Evolutionary conservation across 2,797 vertebrate genomes (phyloP).

Genomic region (Gadopsis marmoratus): DNA sequence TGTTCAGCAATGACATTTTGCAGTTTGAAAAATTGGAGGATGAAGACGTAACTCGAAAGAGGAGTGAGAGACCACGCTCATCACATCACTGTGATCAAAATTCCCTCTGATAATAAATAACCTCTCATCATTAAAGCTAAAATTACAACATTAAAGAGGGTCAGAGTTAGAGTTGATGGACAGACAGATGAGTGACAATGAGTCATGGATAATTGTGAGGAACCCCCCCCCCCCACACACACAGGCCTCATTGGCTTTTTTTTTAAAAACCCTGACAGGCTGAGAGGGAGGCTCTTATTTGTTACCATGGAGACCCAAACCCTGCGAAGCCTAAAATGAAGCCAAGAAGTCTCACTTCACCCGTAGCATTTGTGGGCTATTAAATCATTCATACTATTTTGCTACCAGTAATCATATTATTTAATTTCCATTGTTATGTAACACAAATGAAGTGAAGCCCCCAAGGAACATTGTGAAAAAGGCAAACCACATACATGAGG

Average conservation of each 20-base stretch:
- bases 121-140: slow-evolving; percentile 44
- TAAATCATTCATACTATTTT: slow-evolving; percentile 74
- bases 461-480: slow-evolving; percentile 30
- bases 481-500: slow-evolving; percentile 8
- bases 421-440: slow-evolving; percentile 68
- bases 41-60: slow-evolving; percentile 16
- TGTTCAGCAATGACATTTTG: slow-evolving; percentile 45
- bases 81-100: slow-evolving; percentile 40
- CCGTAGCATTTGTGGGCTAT: slow-evolving; percentile 64
- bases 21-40: slow-evolving; percentile 46
- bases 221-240: slow-evolving; percentile 23
- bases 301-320: slow-evolving; percentile 84
- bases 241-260: slow-evolving; percentile 29
- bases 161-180: slow-evolving; percentile 49
- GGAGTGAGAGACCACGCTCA: slow-evolving; percentile 23
- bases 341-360: slow-evolving; percentile 70
- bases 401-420: slow-evolving; percentile 60
- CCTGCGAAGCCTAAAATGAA: slow-evolving; percentile 72
- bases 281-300: slow-evolving; percentile 76
- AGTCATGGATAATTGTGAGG: slow-evolving; percentile 55
- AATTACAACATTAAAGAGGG: slow-evolving; percentile 48
- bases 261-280: slow-evolving; percentile 69
- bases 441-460: slow-evolving; percentile 56
- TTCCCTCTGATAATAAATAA: slow-evolving; percentile 48
- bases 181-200: slow-evolving; percentile 37